Evolutionary conservation across 2,113 vertebrate genomes (phyloP).

Genomic region (Pelobates fuscus): DNA sequence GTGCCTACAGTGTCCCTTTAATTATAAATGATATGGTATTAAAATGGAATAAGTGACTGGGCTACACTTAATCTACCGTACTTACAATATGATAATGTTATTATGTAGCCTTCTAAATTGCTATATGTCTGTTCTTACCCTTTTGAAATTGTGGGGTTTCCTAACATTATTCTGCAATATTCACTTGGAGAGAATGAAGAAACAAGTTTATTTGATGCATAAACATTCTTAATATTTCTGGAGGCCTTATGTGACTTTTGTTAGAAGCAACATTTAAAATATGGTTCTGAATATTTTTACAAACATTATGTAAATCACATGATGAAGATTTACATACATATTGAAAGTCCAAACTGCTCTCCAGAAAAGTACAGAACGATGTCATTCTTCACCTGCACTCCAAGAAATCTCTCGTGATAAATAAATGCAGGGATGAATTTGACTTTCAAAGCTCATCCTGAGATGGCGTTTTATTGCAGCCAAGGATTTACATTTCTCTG

Average conservation of each 20-base stretch:
- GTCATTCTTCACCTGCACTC: constrained; percentile 45
- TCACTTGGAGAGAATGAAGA: neutral
- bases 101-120: no score
- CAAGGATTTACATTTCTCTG: constrained; percentile 27
- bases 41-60: no score
- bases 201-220: accelerated
- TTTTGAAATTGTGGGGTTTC: no score
- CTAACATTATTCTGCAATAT: neutral
- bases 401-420: constrained; percentile 51
- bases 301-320: constrained; percentile 6
- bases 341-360: constrained; percentile 44
- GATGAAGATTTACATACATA: constrained; percentile 12
- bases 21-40: no score
- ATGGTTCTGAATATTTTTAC: constrained; percentile 45
- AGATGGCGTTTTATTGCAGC: neutral
- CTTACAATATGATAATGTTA: no score
- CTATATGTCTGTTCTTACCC: no score
- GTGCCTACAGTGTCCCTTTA: no score
- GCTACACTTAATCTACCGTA: no score
- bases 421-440: constrained; percentile 46
- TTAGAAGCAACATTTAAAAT: constrained; percentile 42
- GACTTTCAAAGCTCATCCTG: constrained; percentile 46
- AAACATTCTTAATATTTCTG: neutral
- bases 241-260: constrained; percentile 39
- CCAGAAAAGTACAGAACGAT: constrained; percentile 44